Base-by-base conservation (phyloP, 2,113 vertebrate species). In the Leptodactylus fuscus region DNA sequence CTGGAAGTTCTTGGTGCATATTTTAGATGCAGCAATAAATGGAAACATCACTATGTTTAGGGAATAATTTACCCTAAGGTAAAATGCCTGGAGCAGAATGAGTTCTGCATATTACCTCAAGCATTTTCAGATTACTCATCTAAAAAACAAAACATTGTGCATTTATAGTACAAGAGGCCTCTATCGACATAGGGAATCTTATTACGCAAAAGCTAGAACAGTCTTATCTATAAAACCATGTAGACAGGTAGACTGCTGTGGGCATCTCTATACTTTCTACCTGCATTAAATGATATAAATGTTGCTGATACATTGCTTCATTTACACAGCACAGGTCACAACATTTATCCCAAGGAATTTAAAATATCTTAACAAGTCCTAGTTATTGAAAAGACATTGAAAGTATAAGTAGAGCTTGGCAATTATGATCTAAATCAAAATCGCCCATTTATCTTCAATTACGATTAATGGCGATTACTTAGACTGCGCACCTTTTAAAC, bases 11-110 rank as follows among this genome's bases (percentile, higher is more conserved):
- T 79, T 41, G 44, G 5, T 60, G 51, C n/a, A 60, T 22, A 41
- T 79, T 15, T 36, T 22, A 58, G 34, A 79, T 58, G 18, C 53
- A 58, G 13, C 34, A 79, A 60, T 79, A 79, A 79, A 58, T 41
- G 51, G 34, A 75, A 48, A 79, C 36, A 38, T 75, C 44, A 15
- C 29, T 38, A 24, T 41, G 32, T 55, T 58, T 55, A 36, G 41
- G 48, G 27, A 53, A 51, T 77, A 32, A 36, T 79, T n/a, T 60
- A 79, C 34, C 53, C 34, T 41, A 41, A 79, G 34, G 22, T 58
- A 22, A 78, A 36, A 16, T 58, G 29, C 76, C 49, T 53, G 18
- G 76, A 58, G 51, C 51, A 41, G 36, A 58, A 58, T 46, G 32
- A 58, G 48, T 79, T 38, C 24, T 38, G 32, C 16, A 78, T 22